Conservation (phyloP, 2,113 vertebrate species). For the Emydocephalus ijimae region DNA sequence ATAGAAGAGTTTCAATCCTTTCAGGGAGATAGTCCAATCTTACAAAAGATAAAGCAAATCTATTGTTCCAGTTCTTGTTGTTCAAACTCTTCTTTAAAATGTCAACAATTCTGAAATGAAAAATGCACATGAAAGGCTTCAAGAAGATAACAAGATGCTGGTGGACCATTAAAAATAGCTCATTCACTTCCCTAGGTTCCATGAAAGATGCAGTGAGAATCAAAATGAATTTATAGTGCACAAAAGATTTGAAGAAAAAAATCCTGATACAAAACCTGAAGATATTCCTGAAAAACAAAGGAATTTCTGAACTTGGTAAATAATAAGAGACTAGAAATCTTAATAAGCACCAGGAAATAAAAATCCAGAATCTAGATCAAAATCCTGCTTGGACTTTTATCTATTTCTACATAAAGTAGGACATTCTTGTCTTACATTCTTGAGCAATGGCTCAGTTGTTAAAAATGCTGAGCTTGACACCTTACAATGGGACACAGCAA, state of each 20-base stretch:
- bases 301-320: too few species aligned
- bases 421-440: background rate
- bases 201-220: background rate
- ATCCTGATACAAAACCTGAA: background rate
- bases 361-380: background rate
- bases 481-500: too few species aligned
- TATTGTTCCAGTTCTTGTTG: background rate
- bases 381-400: background rate
- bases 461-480: too few species aligned
- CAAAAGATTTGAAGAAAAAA: background rate
- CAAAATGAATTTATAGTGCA: background rate
- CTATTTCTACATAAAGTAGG: background rate
- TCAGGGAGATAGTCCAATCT: too few species aligned
- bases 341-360: background rate
- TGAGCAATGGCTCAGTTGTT: background rate
- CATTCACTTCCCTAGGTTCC: background rate
- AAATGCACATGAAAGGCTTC: background rate
- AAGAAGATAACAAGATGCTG: background rate
- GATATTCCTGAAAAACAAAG: background rate
- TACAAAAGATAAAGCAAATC: background rate
- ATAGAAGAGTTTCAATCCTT: background rate
- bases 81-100: background rate
- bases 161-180: background rate
- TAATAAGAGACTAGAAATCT: background rate
- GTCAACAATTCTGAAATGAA: background rate